These are phyloP conservation scores for Mergus octosetaceus DNA, from an alignment of 2,797 vertebrate genomes.

Conservation along the genomic window DNA sequence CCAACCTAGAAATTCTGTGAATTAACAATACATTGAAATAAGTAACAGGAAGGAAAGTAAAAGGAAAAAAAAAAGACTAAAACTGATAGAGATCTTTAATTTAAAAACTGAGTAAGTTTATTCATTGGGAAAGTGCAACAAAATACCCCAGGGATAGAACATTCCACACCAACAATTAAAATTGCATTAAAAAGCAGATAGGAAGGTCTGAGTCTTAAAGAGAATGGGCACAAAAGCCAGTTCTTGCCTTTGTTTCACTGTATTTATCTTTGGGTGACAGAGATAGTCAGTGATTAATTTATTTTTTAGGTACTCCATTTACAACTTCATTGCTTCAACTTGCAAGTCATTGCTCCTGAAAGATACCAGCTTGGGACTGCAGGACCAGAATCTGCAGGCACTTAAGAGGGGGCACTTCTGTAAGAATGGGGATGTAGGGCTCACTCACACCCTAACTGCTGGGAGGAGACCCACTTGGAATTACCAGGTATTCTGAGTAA, in stretches of 20 bases:
- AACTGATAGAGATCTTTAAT: constrained; percentile 78
- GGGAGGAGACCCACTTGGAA: neutral
- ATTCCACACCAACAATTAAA: constrained; percentile 71
- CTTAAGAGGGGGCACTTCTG: neutral
- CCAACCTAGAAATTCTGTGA: too few species aligned
- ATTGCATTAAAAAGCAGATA: constrained; percentile 65
- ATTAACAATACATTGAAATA: constrained; percentile 56
- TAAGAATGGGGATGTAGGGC: neutral
- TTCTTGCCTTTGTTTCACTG: constrained; percentile 39
- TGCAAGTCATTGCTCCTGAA: constrained; percentile 37
- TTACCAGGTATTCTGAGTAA: neutral
- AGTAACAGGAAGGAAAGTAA: neutral
- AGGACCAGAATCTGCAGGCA: constrained; percentile 8
- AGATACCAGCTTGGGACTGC: neutral
- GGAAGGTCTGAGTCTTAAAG: constrained; percentile 47
- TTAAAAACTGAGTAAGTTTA: constrained; percentile 74
- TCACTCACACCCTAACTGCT: neutral
- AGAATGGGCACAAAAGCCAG: constrained; percentile 42
- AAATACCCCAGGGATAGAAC: constrained; percentile 51
- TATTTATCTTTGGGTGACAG: constrained; percentile 60
- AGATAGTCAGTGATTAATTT: constrained; percentile 55
- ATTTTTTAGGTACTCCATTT: constrained; percentile 53
- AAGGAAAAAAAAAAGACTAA: constrained; percentile 14
- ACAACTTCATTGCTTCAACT: constrained; percentile 44
- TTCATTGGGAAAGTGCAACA: constrained; percentile 71